phyloP scores from a whole-genome alignment of 2,888 invertebrate genomes.

The Ophraella communa region DNA sequence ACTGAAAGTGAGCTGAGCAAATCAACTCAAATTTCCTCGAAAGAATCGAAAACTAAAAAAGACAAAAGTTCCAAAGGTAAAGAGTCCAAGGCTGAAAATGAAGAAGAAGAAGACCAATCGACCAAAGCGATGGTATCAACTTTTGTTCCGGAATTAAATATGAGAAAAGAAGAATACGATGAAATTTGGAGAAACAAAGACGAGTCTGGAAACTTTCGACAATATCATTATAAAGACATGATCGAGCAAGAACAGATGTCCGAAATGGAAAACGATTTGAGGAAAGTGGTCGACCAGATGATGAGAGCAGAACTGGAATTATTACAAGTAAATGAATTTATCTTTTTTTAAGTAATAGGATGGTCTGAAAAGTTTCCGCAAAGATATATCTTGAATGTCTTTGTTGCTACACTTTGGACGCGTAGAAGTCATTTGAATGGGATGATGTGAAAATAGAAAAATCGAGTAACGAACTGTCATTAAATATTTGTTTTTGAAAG shows the following conservation, averaged over 20 bases:
- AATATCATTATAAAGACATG: constrained; percentile 81
- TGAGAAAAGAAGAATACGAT: constrained; percentile 77
- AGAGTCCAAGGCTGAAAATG: constrained; percentile 61
- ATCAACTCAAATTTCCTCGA: constrained; percentile 77
- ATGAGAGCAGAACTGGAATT: constrained; percentile 74
- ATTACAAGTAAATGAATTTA: constrained; percentile 62
- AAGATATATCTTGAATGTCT: no score
- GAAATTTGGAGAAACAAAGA: constrained; percentile 85
- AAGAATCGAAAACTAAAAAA: constrained; percentile 80
- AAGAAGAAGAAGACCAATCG: constrained; percentile 68
- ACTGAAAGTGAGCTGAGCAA: constrained; percentile 82
- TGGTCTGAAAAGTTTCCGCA: no score
- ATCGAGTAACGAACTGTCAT: no score
- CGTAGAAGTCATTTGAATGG: no score
- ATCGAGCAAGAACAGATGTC: constrained; percentile 83
- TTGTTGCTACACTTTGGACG: no score
- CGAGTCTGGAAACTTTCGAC: constrained; percentile 75
- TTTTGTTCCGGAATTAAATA: constrained; percentile 75
- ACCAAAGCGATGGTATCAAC: constrained; percentile 75
- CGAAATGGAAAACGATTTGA: constrained; percentile 82
- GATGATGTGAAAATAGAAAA: no score
- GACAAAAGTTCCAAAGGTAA: constrained; percentile 73
- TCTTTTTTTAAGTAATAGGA: not conserved
- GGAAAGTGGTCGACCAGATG: constrained; percentile 80
- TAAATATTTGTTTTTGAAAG: no score